Percentiles rank a stretch among this genome's conserved stretches.
phyloP scores from a whole-genome alignment of 2,888 invertebrate genomes.

The Cosmia trapezina region DNA sequence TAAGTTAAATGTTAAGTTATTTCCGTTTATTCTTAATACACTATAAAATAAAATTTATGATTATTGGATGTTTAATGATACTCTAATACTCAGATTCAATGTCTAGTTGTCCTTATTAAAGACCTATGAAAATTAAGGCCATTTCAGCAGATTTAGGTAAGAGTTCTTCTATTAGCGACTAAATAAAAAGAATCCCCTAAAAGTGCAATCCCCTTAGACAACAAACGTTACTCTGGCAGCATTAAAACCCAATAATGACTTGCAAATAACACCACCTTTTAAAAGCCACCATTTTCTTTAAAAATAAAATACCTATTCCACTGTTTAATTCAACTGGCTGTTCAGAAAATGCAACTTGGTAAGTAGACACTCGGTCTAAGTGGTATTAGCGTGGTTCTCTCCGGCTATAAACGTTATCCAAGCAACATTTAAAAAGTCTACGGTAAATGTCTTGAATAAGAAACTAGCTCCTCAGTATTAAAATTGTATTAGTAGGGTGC shows the following conservation, averaged over 20 bases:
- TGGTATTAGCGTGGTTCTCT: slow-evolving; percentile 62
- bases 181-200: background rate
- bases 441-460: slow-evolving; percentile 55
- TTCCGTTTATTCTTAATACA: too few species aligned
- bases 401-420: slow-evolving; percentile 60
- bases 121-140: background rate
- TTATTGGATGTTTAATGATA: background rate
- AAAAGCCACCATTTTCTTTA: slow-evolving; percentile 37
- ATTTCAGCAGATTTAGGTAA: background rate
- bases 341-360: slow-evolving; percentile 63
- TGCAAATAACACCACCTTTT: slow-evolving; percentile 15
- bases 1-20: too few species aligned
- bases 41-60: background rate
- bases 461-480: slow-evolving; percentile 32
- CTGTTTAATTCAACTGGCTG: slow-evolving; percentile 60
- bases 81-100: background rate
- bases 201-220: background rate
- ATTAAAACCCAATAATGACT: slow-evolving; percentile 9
- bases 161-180: background rate
- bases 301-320: slow-evolving; percentile 34
- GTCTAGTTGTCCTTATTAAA: background rate
- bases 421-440: slow-evolving; percentile 62
- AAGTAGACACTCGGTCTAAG: slow-evolving; percentile 64
- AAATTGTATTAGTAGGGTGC: slow-evolving; percentile 38
- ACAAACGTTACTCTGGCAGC: background rate